Percentiles rank a stretch among this genome's conserved stretches.
These are phyloP conservation scores for Pedicia rivosa DNA, from an alignment of 2,888 invertebrate species.

Conservation along the genomic window DNA sequence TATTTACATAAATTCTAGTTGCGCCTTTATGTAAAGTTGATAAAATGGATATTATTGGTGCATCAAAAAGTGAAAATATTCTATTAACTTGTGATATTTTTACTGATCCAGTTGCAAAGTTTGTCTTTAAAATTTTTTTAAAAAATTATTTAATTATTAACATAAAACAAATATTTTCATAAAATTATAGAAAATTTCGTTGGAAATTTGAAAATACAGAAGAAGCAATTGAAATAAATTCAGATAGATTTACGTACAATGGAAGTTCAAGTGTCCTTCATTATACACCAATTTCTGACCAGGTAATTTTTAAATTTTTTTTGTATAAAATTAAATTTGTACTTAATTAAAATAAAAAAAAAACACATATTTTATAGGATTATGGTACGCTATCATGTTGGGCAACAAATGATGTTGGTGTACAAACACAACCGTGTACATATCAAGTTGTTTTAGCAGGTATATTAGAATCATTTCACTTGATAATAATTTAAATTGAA, in stretches of 20 bases:
- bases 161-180: too few relatives aligned
- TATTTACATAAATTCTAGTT: slow-evolving; percentile 34
- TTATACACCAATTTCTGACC: slow-evolving; percentile 37
- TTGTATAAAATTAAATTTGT: too few relatives aligned
- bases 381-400: slow-evolving; percentile 80
- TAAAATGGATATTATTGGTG: slow-evolving; percentile 59
- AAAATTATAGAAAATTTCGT: slow-evolving; percentile 7
- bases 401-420: slow-evolving; percentile 70
- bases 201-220: slow-evolving; percentile 10
- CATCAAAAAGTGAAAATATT: slow-evolving; percentile 61
- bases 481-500: too few relatives aligned
- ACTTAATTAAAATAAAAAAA: too few relatives aligned
- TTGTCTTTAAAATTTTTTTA: too few relatives aligned
- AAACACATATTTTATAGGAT: too few relatives aligned
- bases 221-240: slow-evolving; percentile 7
- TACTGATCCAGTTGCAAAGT: slow-evolving; percentile 62
- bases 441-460: slow-evolving; percentile 83
- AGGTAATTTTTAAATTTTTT: too few relatives aligned
- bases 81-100: slow-evolving; percentile 70
- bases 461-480: slow-evolving; percentile 21
- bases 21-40: slow-evolving; percentile 57
- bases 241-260: slow-evolving; percentile 6
- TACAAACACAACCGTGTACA: slow-evolving; percentile 67
- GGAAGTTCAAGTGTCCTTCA: slow-evolving; percentile 8
- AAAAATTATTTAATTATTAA: too few relatives aligned